Conservation (phyloP, 2,797 vertebrate species). For the Phrynocephalus vlangalii region DNA sequence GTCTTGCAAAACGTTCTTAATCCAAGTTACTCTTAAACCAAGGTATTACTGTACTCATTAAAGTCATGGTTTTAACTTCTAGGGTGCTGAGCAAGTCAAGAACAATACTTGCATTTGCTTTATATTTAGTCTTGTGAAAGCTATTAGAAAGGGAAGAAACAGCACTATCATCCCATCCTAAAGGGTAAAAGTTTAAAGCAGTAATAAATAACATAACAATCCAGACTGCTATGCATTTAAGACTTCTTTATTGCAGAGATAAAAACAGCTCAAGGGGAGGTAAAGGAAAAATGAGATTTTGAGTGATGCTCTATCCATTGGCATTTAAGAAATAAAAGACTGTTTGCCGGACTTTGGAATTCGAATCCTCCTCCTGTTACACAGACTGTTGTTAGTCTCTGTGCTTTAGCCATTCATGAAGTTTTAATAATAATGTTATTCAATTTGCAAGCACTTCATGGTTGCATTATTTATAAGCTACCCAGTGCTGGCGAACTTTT, state of each 20-base stretch:
- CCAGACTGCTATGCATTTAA: not conserved
- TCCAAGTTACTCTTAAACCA: too few species aligned
- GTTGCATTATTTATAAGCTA: not conserved
- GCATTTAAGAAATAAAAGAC: not conserved
- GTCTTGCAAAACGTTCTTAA: too few species aligned
- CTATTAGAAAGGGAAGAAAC: not conserved
- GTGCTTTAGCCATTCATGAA: not conserved
- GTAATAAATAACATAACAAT: slow-evolving; percentile 2
- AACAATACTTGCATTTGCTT: slow-evolving; percentile 17
- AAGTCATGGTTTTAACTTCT: slow-evolving; percentile 22
- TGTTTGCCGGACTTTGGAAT: not conserved
- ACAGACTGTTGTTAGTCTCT: not conserved
- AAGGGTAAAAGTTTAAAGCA: slow-evolving; percentile 10
- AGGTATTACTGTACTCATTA: not conserved
- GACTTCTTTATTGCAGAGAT: not conserved
- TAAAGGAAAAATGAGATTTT: not conserved
- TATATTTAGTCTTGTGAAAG: not conserved
- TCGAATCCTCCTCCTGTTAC: not conserved
- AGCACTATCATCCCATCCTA: slow-evolving; percentile 7
- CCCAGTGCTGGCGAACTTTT: too few species aligned
- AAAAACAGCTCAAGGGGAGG: not conserved
- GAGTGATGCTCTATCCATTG: not conserved
- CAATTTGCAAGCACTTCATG: not conserved
- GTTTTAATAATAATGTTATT: not conserved
- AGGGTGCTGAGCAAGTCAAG: slow-evolving; percentile 33